phyloP scores from a whole-genome alignment of 1,140 invertebrate genomes.

The Hylyphantes graminicola region DNA sequence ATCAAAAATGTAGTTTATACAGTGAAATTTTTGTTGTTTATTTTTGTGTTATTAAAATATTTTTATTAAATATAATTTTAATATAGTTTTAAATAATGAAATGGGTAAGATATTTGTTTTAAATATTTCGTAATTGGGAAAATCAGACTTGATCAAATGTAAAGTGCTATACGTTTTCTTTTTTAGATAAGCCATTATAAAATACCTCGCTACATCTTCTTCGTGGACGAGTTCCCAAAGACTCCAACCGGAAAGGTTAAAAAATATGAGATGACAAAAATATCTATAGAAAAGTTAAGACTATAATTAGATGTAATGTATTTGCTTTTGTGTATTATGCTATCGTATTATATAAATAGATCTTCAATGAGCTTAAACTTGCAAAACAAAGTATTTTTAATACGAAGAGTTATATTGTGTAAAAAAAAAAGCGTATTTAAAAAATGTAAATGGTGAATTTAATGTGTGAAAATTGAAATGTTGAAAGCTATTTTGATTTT shows the following conservation, averaged over 20 bases:
- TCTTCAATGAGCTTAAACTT: no score
- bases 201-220: conserved; percentile 80
- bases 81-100: not conserved
- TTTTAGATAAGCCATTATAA: conserved; percentile 82
- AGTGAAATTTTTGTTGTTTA: not conserved
- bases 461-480: no score
- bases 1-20: no score
- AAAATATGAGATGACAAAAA: conserved; percentile 69
- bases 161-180: not conserved
- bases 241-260: conserved; percentile 87
- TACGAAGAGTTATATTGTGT: no score
- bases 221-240: conserved; percentile 81
- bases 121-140: not conserved
- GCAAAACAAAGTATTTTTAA: no score
- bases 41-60: not conserved
- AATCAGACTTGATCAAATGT: not conserved
- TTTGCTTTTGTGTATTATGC: no score
- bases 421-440: no score
- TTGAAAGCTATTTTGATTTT: no score
- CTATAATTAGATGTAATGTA: not conserved
- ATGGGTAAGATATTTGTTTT: not conserved
- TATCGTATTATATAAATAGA: no score
- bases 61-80: not conserved
- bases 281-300: conserved; percentile 20
- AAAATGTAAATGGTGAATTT: no score